These are phyloP conservation scores for Argyresthia albistria DNA, from an alignment of 2,888 invertebrate species.

Conservation along the genomic window DNA sequence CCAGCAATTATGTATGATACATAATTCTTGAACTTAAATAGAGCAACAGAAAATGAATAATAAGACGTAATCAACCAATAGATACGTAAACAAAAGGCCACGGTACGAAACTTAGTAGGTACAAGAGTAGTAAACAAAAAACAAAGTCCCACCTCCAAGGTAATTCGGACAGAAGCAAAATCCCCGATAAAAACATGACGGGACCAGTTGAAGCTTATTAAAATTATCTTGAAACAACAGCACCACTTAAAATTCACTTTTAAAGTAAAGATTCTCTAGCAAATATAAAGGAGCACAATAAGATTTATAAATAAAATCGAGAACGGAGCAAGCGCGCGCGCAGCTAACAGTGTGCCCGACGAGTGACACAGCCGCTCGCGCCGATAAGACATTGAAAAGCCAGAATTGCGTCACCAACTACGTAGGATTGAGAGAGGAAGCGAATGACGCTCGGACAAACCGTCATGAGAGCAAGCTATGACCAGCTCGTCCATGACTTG, in stretches of 20 bases:
- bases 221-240: slow-evolving; percentile 12
- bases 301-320: background rate
- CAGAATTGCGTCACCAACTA: slow-evolving; percentile 69
- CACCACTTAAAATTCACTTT: background rate
- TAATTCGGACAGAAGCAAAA: slow-evolving; percentile 58
- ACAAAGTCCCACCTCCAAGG: slow-evolving; percentile 55
- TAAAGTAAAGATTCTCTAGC: too few species aligned
- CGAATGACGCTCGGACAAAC: slow-evolving; percentile 54
- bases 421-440: slow-evolving; percentile 59
- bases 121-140: slow-evolving; percentile 41
- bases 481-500: slow-evolving; percentile 29
- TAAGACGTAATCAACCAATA: background rate
- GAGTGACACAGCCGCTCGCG: slow-evolving; percentile 47
- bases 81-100: background rate
- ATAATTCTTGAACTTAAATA: slow-evolving; percentile 3
- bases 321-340: slow-evolving; percentile 33
- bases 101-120: background rate
- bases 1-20: background rate
- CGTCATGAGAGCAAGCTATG: slow-evolving; percentile 43
- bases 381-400: slow-evolving; percentile 72
- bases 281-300: background rate
- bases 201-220: slow-evolving; percentile 24
- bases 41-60: slow-evolving; percentile 9
- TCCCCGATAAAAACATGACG: slow-evolving; percentile 62
- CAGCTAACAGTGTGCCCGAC: slow-evolving; percentile 55